These are phyloP conservation scores for Drosophila greeni DNA, from an alignment of 2,888 invertebrate species.

Conservation along the genomic window DNA sequence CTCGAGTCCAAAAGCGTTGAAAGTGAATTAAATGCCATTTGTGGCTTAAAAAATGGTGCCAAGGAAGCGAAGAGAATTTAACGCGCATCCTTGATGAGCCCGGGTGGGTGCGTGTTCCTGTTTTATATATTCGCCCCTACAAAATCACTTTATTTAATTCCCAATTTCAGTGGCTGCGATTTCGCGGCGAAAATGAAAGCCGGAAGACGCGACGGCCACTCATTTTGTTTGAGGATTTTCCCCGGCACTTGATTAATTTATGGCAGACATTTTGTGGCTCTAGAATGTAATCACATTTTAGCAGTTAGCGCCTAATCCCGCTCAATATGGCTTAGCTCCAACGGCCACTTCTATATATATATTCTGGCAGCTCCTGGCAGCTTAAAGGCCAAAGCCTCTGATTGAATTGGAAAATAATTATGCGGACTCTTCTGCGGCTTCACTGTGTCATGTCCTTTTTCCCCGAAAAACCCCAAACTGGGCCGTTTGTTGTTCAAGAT, in stretches of 20 bases:
- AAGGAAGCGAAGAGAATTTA: constrained; percentile 24
- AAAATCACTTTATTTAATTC: constrained; percentile 1
- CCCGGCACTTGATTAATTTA: constrained; percentile 65
- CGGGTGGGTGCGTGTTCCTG: constrained; percentile 7
- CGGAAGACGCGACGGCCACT: constrained; percentile 2
- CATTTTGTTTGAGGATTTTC: constrained; percentile 17
- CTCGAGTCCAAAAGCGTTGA: constrained; percentile 39
- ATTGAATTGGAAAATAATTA: constrained; percentile 71
- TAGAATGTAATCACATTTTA: constrained; percentile 56
- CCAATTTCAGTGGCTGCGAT: not conserved
- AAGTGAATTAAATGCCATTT: constrained; percentile 73
- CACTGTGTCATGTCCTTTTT: constrained; percentile 40
- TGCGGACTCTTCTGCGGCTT: constrained; percentile 41
- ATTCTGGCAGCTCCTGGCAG: constrained; percentile 21
- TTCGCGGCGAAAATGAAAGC: constrained; percentile 8
- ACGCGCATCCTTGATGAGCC: constrained; percentile 21
- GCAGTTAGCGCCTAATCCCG: constrained; percentile 70
- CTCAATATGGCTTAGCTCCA: constrained; percentile 66
- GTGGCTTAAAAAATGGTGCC: constrained; percentile 54
- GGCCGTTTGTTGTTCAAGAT: constrained; percentile 19
- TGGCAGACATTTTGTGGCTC: constrained; percentile 52
- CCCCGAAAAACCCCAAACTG: not conserved
- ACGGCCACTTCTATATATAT: constrained; percentile 24
- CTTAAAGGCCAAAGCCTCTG: constrained; percentile 48
- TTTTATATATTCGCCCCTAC: not conserved